Percentiles rank a stretch among this genome's conserved stretches.
These are phyloP conservation scores for Hyppa rectilinea DNA, from an alignment of 2,888 invertebrate species.

Conservation along the genomic window DNA sequence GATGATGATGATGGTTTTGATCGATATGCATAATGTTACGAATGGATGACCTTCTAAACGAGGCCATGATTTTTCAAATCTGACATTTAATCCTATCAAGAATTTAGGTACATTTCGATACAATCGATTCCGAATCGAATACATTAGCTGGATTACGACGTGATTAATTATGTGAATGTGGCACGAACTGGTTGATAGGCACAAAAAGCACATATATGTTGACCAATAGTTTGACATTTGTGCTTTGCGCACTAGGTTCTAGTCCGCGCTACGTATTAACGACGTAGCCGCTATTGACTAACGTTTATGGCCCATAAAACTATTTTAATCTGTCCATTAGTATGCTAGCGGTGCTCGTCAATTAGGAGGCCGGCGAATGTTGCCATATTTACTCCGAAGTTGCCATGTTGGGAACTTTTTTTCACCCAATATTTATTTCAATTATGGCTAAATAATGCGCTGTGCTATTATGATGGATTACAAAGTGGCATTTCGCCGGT, in stretches of 20 bases:
- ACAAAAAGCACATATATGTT: constrained; percentile 50
- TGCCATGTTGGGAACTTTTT: constrained; percentile 65
- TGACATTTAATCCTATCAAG: constrained; percentile 51
- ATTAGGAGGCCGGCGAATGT: constrained; percentile 79
- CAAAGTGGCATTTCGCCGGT: constrained; percentile 24
- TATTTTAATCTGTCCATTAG: constrained; percentile 87
- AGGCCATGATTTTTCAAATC: constrained; percentile 45
- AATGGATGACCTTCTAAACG: constrained; percentile 31
- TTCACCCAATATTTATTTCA: constrained; percentile 53
- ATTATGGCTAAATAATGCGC: constrained; percentile 42
- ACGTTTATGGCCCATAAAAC: constrained; percentile 85
- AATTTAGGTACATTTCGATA: constrained; percentile 41
- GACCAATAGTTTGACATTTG: constrained; percentile 61
- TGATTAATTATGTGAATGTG: constrained; percentile 42
- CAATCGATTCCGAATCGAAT: constrained; percentile 54
- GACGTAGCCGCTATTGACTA: constrained; percentile 69
- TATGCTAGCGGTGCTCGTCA: constrained; percentile 84
- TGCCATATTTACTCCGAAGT: constrained; percentile 68
- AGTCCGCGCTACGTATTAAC: constrained; percentile 44
- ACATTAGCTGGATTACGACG: constrained; percentile 44
- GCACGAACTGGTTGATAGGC: constrained; percentile 44
- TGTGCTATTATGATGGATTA: constrained; percentile 31
- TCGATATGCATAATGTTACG: constrained; percentile 4
- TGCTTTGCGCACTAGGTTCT: constrained; percentile 47
- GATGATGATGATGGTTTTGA: too few species aligned